Evolutionary conservation across 2,888 invertebrate genomes (phyloP), one percentile per base, ranked within the genome.

Genomic region (Tenthredo notha): DNA sequence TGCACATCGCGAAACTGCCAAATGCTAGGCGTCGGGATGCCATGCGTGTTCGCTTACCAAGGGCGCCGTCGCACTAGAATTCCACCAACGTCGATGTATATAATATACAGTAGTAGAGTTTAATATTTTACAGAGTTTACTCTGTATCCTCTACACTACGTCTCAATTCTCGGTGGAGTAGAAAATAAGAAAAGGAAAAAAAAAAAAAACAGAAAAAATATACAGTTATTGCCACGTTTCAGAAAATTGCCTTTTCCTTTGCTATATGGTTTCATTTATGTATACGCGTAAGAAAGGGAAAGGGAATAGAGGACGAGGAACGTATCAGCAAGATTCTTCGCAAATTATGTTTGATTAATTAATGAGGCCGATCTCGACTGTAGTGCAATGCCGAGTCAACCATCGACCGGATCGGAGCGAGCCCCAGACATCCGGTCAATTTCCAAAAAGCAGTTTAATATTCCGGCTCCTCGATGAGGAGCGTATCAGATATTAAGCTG

Each of bases 21-120:
- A 89, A 88, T 90, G 88, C 88, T 84, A 88, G 87, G 86, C 86
- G 87, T 88, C 86, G 86, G 86, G 88, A 87, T 78, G 85, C 84
- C 82, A 72, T 70, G 58, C 82, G 78, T 61, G 65, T 82, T 74
- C 72, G 72, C 72, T 21, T 88, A 86, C 85, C 74, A 84, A 86
- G 84, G 88, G 90, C 89, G 90, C 90, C 90, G 90, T 89, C 90
- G 90, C 90, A 89, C 87, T 88, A 83, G 50, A 29, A 80, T 3
- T 58, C 58, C 37, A 21, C 18, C 40, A 10, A 33, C 77, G 77
- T 77, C 80, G 61, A 61, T n/a, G 40, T 25, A 50, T 18, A 54
- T 25, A 12, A 54, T 54, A 54, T 54, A 33, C 29, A 50, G 29
- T 15, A 9, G 21, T 9, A 15, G 50, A 29, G 37, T 61, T 80